Base-by-base conservation (phyloP, 2,888 invertebrate genomes). In the Entomobrya multifasciata region DNA sequence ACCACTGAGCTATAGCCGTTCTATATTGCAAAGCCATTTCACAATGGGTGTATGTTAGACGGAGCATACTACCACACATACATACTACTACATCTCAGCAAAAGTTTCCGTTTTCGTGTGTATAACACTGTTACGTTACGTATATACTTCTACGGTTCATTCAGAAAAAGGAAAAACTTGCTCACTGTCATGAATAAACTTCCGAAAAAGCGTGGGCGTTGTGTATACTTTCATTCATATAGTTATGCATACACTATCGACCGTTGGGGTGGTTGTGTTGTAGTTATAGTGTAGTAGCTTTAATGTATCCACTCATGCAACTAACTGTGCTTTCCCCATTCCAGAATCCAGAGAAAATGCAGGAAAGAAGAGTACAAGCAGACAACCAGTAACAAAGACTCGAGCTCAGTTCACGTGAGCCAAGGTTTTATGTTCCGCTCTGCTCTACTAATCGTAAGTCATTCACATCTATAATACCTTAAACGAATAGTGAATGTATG, bases 171-270 rank as follows among this genome's bases (percentile, higher is more conserved):
- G 15, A 67, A 25, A 44, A 36, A 20, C 67, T 36, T 67, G 41
- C 22, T 67, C 74, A 49, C 74, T 41, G 41, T 41, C 41, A 67
- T 41, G 36, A 67, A 20, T 67, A 36, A 52, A 30, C 52, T 74
- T 6, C 30, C 52, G 74, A 49, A 52, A 74, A 74, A 15, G 74
- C 52, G 74, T 74, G 74, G 74, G 74, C 17, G 74, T 67, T 20
- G 41, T 67, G 41, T 3, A 67, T 67, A 11, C 67, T 15, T 10
- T 11, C 11, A 67, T 44, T 17, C 25, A 27, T 27, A 15, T 1
- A 25, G 27, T 13, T n/a, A 36, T 17, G 17, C 30, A 30, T 65
- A 36, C 36, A n/a, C 17, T 36, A 65, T 65, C 65, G 65, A 65
- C 36, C 65, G 25, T 57, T 5, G 22, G 25, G 22, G 15, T 57